Conservation (phyloP, 2,888 invertebrate genomes). For the Hypolimnas misippus region DNA sequence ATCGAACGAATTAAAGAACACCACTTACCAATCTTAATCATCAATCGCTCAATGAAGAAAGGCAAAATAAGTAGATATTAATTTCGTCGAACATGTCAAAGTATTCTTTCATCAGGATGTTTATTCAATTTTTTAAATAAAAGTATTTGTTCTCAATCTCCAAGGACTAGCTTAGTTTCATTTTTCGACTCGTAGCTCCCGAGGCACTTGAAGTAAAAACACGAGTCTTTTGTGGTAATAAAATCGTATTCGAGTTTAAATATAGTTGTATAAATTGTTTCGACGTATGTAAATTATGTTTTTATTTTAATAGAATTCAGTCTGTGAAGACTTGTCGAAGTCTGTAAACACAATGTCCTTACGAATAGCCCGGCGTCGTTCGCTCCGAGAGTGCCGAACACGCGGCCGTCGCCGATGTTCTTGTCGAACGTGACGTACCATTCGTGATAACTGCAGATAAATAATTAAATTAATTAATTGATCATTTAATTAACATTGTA, state of each 20-base stretch:
- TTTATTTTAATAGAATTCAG: too few relatives aligned
- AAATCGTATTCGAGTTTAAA: background rate
- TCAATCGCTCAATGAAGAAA: too few relatives aligned
- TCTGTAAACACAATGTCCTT: slow-evolving; percentile 49
- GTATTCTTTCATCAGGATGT: background rate
- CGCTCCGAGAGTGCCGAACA: slow-evolving; percentile 60
- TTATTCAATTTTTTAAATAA: slow-evolving; percentile 1
- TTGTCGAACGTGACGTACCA: slow-evolving; percentile 51
- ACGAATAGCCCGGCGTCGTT: slow-evolving; percentile 60
- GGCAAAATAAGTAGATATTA: too few relatives aligned
- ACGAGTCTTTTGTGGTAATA: background rate
- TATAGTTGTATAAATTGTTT: too few relatives aligned
- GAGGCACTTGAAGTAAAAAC: slow-evolving; percentile 1
- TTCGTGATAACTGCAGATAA: too few relatives aligned
- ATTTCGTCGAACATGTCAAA: background rate
- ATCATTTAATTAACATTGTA: too few relatives aligned
- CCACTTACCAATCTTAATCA: too few relatives aligned
- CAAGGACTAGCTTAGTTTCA: background rate
- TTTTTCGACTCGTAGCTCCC: background rate
- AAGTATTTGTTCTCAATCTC: slow-evolving; percentile 6
- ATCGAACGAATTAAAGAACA: background rate
- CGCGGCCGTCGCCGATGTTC: slow-evolving; percentile 51
- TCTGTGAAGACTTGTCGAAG: too few relatives aligned
- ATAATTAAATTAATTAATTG: too few relatives aligned
- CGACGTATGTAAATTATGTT: too few relatives aligned